Evolutionary conservation across 2,797 vertebrate species (phyloP), one percentile per base, ranked within the genome.

Genomic region (Allochrocebus solatus): DNA sequence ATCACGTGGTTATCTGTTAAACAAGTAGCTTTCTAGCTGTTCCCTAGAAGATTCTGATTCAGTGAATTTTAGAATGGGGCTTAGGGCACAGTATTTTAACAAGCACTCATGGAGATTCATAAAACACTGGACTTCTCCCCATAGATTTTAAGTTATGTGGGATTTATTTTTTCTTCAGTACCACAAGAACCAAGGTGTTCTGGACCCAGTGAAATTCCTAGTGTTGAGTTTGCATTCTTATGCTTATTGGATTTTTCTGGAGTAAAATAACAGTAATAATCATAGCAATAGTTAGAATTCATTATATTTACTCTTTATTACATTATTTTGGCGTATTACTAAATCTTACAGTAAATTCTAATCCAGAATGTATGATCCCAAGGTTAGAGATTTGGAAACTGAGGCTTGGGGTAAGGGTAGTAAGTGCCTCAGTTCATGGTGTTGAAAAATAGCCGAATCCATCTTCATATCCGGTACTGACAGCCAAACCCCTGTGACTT

Each of bases 401-500:
- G 46, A 96, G 59, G 57, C 22, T 86, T 50, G 1, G 55, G 2
- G 1, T 8, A 22, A 1, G 33, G 11, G 8, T 48, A 5, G 1
- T 88, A 90, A 96, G 39, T 41, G 36, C 19, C 67, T 92, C 36
- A 21, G 16, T 86, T 16, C n/a, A 53, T 19, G 43, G 39, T 74
- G 8, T 81, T 95, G 50, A 53, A 92, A 88, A 64, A 67, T 22
- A 89, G 33, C 19, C 17, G 72, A 88, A 93, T 95, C 55, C 70
- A 93, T 91, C 95, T 96, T 96, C 82, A 81, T 59, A 86, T 83
- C 48, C 6, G 59, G 5, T 50, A 82, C 41, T 82, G 85, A 89
- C 81, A 96, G 95, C n/a, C 30, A 64, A 91, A 17, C 16, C 78
- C 74, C 74, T 88, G 85, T 86, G 70, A 91, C 87, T 89, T 96